Evolutionary conservation across 2,888 invertebrate species (phyloP).

Genomic region (Microchrysa polita): DNA sequence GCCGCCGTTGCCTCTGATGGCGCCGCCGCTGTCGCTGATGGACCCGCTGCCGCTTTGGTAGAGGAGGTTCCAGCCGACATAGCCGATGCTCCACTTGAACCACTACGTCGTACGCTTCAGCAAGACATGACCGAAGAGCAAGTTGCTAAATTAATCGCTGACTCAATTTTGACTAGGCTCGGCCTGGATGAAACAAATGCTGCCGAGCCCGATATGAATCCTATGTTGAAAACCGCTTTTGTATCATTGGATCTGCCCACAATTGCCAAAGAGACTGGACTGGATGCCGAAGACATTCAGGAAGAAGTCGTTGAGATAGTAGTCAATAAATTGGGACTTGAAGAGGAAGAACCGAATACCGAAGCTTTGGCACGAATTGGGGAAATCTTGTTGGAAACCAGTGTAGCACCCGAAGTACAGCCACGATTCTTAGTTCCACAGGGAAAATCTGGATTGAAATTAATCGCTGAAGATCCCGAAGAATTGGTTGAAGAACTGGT

Average conservation of each 20-base stretch:
- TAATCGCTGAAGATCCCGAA: background rate
- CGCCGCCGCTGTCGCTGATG: background rate
- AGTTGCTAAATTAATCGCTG: conserved; percentile 12
- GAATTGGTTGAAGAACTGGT: conserved; percentile 11
- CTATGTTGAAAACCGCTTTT: background rate
- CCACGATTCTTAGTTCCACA: too few species aligned
- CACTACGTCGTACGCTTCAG: background rate
- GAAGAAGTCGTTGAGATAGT: conserved; percentile 19
- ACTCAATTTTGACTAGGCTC: conserved; percentile 1
- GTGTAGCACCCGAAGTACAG: too few species aligned
- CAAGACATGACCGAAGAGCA: background rate
- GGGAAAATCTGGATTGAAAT: too few species aligned
- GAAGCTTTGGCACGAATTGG: background rate
- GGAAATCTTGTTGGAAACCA: background rate
- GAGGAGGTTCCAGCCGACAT: background rate
- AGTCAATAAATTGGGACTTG: background rate
- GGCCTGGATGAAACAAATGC: background rate
- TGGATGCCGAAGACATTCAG: background rate
- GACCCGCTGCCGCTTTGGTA: background rate
- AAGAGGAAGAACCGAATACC: background rate
- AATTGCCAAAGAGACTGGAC: background rate
- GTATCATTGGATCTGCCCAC: background rate
- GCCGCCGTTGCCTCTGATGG: background rate
- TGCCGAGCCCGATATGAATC: background rate
- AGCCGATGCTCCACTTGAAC: background rate